Evolutionary conservation across 2,888 invertebrate genomes (phyloP), one percentile per base, ranked within the genome.

Genomic region (Aporophyla nigra): DNA sequence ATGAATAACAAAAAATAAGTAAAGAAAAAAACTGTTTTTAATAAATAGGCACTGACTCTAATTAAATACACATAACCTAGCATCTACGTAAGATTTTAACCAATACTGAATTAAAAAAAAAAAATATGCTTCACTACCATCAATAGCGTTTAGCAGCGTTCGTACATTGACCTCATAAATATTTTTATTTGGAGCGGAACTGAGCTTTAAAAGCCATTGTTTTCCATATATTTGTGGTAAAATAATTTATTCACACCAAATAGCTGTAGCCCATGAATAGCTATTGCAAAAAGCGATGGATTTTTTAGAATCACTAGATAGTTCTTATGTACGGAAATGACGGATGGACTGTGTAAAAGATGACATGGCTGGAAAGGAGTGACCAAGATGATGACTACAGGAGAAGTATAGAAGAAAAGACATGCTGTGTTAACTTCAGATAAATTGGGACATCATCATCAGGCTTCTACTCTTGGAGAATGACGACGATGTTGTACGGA

Each of bases 111-210:
- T 51, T n/a, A 4, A 1, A n/a, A 9, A 0, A 75, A 43, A 43
- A 61, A 19, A 27, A 53, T 53, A 10, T 53, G 6, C 7, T 19
- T 5, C 0, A 9, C 16, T 27, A 9, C 9, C 9, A 49, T 63
- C 7, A 56, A 12, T 16, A 19, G 49, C 12, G 1, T 27, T 19
- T 10, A 58, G 56, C 19, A 76, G 56, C 43, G 10, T 51, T 27
- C 10, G 68, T 49, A 43, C 54, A 10, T 51, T 58, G 56, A 78
- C 56, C 78, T 68, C n/a, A 27, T 58, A 69, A 43, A 49, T 40
- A 53, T 51, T 76, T 76, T 68, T 24, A 19, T 1, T 9, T 16
- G 7, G 27, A 27, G 14, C 19, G 46, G 16, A 46, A n/a, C 53
- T 33, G 33, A 54, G 49, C 27, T 40, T 7, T 59, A 40, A 43